Evolutionary conservation across 2,797 vertebrate species (phyloP).

Genomic region (Megalops cyprinoides): DNA sequence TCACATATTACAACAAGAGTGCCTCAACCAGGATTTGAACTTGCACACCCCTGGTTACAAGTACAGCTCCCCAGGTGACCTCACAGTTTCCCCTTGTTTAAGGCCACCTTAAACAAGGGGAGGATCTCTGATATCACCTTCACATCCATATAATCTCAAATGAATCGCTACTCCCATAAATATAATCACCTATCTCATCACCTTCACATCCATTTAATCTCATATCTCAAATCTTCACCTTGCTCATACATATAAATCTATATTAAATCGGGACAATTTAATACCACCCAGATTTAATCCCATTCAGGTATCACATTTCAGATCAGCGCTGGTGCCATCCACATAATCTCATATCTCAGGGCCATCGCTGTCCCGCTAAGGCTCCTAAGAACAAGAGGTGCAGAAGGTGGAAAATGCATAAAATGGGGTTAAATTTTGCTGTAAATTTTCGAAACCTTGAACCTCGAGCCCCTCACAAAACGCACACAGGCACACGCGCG

Average conservation of each 20-base stretch:
- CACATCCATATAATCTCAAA: no score
- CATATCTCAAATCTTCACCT: no score
- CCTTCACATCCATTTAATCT: no score
- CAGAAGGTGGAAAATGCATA: background rate
- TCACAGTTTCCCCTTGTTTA: no score
- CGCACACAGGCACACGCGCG: background rate
- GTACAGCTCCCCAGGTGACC: no score
- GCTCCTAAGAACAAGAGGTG: background rate
- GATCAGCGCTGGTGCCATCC: background rate
- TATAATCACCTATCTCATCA: no score
- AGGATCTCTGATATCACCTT: no score
- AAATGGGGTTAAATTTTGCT: background rate
- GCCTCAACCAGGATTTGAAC: background rate
- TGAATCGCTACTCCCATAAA: no score
- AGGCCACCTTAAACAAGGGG: no score
- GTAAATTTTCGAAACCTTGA: background rate
- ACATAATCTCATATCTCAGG: background rate
- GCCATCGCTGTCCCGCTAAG: background rate
- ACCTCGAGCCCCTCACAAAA: background rate
- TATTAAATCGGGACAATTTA: no score
- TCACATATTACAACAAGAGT: background rate
- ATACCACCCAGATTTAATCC: no score
- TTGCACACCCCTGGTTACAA: background rate
- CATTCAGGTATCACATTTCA: background rate
- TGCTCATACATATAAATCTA: no score